These are phyloP conservation scores for Paradoxurus hermaphroditus DNA, from an alignment of 2,113 vertebrate genomes.

Conservation along the genomic window DNA sequence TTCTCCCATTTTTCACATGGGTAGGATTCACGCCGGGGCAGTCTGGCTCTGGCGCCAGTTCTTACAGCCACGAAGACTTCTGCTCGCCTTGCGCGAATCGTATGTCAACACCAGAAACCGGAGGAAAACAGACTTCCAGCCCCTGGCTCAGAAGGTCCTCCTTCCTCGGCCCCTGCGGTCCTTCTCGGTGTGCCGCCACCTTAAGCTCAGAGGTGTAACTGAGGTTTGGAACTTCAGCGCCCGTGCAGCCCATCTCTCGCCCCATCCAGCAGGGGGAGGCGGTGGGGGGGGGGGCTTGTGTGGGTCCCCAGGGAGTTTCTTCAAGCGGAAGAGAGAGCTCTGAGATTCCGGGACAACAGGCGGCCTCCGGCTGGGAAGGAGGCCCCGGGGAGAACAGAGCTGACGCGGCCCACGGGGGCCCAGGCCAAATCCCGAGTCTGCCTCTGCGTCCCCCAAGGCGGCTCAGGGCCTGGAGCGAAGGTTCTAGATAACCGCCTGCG, in stretches of 20 bases:
- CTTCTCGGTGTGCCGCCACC: neutral
- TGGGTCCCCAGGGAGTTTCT: neutral
- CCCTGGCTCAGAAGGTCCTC: neutral
- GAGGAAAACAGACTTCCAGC: neutral
- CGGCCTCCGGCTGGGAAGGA: neutral
- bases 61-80: neutral
- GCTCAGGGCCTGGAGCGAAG: neutral
- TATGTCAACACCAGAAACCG: neutral
- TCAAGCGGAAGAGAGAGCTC: neutral
- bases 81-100: neutral
- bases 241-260: neutral
- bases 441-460: neutral
- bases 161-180: neutral
- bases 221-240: neutral
- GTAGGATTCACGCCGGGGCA: neutral
- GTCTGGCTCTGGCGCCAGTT: neutral
- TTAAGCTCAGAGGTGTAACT: neutral
- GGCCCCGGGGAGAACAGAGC: fast-evolving
- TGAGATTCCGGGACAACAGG: neutral
- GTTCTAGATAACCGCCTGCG: neutral
- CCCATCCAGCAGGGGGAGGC: neutral
- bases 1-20: neutral
- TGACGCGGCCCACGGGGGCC: no score
- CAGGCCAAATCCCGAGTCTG: neutral
- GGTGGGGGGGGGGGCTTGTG: neutral